A percentile compares a stretch with the other conserved stretches of the same genome.
Conservation (phyloP, 2,888 invertebrate genomes). For the Yponomeuta evonymella region DNA sequence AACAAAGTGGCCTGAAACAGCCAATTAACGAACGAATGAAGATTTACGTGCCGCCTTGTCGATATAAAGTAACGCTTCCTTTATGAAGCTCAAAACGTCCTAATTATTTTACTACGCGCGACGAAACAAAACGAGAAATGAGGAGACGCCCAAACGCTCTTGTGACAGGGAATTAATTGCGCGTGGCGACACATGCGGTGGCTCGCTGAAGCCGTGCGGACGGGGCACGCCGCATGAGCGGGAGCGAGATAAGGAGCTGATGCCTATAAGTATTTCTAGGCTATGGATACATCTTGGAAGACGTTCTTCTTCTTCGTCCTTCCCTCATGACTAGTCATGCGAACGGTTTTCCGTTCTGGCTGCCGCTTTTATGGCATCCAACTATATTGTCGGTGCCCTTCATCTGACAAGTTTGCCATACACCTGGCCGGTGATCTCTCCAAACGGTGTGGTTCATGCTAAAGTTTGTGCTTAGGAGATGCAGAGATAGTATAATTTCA, state of each 20-base stretch:
- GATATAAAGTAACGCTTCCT: conserved; percentile 75
- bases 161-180: conserved; percentile 76
- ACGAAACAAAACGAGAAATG: conserved; percentile 64
- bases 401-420: too few relatives aligned
- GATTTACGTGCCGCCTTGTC: conserved; percentile 74
- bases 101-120: conserved; percentile 71
- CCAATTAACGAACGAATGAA: conserved; percentile 70
- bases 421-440: too few relatives aligned
- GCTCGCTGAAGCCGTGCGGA: conserved; percentile 27
- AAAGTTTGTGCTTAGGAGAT: too few relatives aligned
- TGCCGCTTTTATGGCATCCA: too few relatives aligned
- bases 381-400: too few relatives aligned
- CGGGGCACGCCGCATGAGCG: conserved; percentile 27
- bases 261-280: background rate
- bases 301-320: too few relatives aligned
- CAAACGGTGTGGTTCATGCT: too few relatives aligned
- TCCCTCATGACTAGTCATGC: too few relatives aligned
- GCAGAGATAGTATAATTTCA: too few relatives aligned
- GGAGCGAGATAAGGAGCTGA: conserved; percentile 20
- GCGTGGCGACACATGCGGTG: conserved; percentile 65
- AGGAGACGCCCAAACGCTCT: conserved; percentile 73
- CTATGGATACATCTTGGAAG: too few relatives aligned
- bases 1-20: conserved; percentile 41
- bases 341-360: too few relatives aligned
- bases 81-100: conserved; percentile 76